A percentile compares a stretch with the other conserved stretches of the same genome.
Conservation (phyloP, 2,888 invertebrate genomes). For the Galerucella pusilla region DNA sequence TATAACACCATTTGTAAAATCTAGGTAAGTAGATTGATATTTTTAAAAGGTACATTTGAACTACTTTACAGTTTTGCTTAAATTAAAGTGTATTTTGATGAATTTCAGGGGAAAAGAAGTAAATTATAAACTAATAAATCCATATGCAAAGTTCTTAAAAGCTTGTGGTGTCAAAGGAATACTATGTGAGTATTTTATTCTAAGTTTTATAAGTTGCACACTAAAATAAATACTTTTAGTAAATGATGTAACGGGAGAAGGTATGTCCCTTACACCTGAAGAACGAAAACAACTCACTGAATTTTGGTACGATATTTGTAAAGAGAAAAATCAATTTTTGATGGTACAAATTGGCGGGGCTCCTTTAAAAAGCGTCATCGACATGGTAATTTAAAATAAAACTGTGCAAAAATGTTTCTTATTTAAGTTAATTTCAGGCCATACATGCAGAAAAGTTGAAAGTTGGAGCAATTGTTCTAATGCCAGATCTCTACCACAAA, state of each 20-base stretch:
- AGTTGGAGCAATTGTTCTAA: conserved; percentile 77
- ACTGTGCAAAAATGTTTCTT: not conserved
- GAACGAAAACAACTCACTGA: conserved; percentile 77
- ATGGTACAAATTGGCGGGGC: conserved; percentile 82
- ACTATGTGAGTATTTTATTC: conserved; percentile 43
- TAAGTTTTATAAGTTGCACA: not conserved
- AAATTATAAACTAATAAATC: conserved; percentile 51
- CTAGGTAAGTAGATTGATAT: conserved; percentile 46
- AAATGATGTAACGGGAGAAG: conserved; percentile 85
- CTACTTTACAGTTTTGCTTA: not conserved
- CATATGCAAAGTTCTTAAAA: conserved; percentile 74
- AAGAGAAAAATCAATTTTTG: conserved; percentile 69
- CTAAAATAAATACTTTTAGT: conserved; percentile 66
- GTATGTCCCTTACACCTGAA: conserved; percentile 72
- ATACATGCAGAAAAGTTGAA: conserved; percentile 74
- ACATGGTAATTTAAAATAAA: conserved; percentile 62
- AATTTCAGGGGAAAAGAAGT: conserved; percentile 53
- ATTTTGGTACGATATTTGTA: conserved; percentile 72
- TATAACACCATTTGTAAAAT: conserved; percentile 59
- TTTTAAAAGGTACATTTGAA: not conserved
- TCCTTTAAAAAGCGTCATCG: conserved; percentile 74
- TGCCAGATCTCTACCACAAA: conserved; percentile 83
- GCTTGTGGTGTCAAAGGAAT: conserved; percentile 71
- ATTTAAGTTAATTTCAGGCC: conserved; percentile 61
- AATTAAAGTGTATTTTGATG: not conserved